Base-by-base conservation (phyloP, 2,888 invertebrate species). In the Sericinus montela region DNA sequence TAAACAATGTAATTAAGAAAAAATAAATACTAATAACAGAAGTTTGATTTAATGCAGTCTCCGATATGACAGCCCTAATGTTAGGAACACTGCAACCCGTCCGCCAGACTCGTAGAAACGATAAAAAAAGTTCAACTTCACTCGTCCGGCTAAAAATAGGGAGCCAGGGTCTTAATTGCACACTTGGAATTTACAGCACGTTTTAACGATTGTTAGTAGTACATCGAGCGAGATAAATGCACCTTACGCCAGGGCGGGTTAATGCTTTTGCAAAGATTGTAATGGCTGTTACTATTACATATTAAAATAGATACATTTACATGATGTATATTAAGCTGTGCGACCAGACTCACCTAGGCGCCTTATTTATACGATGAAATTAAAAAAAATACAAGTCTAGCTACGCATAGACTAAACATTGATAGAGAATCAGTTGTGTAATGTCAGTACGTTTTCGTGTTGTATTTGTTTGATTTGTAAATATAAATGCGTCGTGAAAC, bases 181-280 rank as follows among this genome's bases (percentile, higher is more conserved):
- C 66, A 69, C 72, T 78, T 71, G 82, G 83, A 78, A 81, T 84
- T 81, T 80, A 81, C 79, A 74, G 71, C 77, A 72, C 72, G 69
- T 71, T 74, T 77, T 80, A 81, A 80, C 79, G 80, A 79, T 72
- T 67, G 63, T 62, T 63, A 57, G 64, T 60, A 58, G 64, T 60
- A 58, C 59, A 63, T 60, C 62, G 53, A 67, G 65, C 62, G 53
- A 67, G 65, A 62, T 62, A 63, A 62, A 62, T 59, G 61, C 60
- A 60, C 49, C 61, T 61, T 58, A 65, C 65, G 67, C 63, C 65
- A 64, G 69, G 63, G 68, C 58, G 68, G 65, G 54, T 62, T 62
- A 56, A 57, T 58, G 57, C 49, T 55, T 48, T 38, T 57, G 48
- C 63, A 56, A 65, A 60, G 68, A 72, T 69, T 66, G 65, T 65